Percentiles rank a stretch among this genome's conserved stretches.
phyloP scores from a whole-genome alignment of 2,888 invertebrate genomes.

The Cosmia pyralina region DNA sequence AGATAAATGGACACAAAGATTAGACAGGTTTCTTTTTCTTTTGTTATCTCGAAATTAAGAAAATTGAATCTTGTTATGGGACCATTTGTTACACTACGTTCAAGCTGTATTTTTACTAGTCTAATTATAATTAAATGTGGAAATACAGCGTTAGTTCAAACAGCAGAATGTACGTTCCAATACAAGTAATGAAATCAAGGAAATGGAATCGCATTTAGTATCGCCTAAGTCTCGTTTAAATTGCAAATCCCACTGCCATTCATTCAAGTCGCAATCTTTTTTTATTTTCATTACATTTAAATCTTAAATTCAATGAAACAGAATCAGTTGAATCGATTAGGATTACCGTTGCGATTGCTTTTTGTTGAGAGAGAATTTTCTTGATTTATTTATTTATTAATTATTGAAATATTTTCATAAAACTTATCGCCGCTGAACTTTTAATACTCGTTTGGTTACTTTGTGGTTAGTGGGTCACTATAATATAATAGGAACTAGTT shows the following conservation, averaged over 20 bases:
- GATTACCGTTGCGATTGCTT: constrained; percentile 43
- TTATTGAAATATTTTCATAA: not conserved
- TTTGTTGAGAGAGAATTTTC: not conserved
- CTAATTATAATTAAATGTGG: not conserved
- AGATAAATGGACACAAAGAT: constrained; percentile 55
- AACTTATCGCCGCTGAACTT: not conserved
- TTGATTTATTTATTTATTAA: not conserved
- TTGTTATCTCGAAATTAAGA: constrained; percentile 43
- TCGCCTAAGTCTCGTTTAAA: constrained; percentile 74
- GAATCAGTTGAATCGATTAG: constrained; percentile 55
- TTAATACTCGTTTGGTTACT: not conserved
- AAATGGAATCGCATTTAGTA: constrained; percentile 68
- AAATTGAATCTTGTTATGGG: constrained; percentile 34
- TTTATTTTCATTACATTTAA: constrained; percentile 70
- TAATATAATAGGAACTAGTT: too few species aligned
- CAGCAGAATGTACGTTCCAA: constrained; percentile 30
- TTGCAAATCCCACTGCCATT: constrained; percentile 77
- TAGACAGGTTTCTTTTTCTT: constrained; percentile 41
- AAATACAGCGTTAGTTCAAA: constrained; percentile 28
- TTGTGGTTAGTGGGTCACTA: too few species aligned
- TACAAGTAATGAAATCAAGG: constrained; percentile 67
- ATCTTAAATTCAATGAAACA: constrained; percentile 68
- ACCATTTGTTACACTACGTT: constrained; percentile 20
- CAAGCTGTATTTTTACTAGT: not conserved
- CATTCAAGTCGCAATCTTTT: constrained; percentile 71